phyloP scores from a whole-genome alignment of 2,113 vertebrate species.

The Leptobrachium leishanense region DNA sequence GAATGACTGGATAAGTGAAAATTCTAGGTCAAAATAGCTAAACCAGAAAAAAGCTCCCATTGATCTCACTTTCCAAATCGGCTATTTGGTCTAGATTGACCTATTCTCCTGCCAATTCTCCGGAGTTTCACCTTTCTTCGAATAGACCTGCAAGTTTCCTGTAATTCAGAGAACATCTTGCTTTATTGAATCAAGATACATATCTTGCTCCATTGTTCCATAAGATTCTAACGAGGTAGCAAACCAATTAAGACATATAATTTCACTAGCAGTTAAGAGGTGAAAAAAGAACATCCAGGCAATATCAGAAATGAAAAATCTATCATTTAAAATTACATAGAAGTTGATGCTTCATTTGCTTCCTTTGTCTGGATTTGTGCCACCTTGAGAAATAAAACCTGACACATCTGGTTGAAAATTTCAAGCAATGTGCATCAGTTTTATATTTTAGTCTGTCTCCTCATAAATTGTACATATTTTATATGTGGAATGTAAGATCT shows the following conservation, averaged over 20 bases:
- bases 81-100: too few relatives aligned
- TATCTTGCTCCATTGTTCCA: too few relatives aligned
- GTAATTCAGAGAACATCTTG: too few relatives aligned
- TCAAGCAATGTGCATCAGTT: conserved; percentile 48
- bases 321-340: conserved; percentile 19
- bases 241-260: neutral
- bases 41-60: too few relatives aligned
- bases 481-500: conserved; percentile 35
- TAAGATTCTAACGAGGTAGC: too few relatives aligned
- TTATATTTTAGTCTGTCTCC: conserved; percentile 50
- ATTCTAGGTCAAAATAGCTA: too few relatives aligned
- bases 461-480: conserved; percentile 49
- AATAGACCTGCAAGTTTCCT: too few relatives aligned
- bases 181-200: too few relatives aligned
- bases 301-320: conserved; percentile 22
- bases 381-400: conserved; percentile 50
- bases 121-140: too few relatives aligned
- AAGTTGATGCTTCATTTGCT: conserved; percentile 3
- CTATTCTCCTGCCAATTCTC: too few relatives aligned
- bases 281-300: conserved; percentile 9
- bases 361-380: conserved; percentile 47
- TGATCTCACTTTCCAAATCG: too few relatives aligned
- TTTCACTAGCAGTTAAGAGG: conserved; percentile 29
- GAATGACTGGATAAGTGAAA: too few relatives aligned
- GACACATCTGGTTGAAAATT: conserved; percentile 54